phyloP scores from a whole-genome alignment of 2,113 vertebrate species.

The Hyperoodon ampullatus region DNA sequence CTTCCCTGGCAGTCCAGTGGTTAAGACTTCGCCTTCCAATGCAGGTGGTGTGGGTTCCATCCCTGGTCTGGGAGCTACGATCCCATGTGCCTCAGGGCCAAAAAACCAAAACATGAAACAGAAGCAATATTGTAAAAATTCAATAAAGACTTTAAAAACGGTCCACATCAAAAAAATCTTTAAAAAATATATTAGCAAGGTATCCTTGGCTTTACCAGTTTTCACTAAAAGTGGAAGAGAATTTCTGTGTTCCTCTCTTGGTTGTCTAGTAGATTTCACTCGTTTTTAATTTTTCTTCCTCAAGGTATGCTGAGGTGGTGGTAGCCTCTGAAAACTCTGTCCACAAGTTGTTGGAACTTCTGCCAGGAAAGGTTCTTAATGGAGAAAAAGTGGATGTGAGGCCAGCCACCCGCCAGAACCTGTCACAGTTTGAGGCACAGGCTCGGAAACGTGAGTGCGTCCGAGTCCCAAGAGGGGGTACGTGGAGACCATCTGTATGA shows the following conservation, averaged over 20 bases:
- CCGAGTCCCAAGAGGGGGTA: conserved; percentile 83
- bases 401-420: conserved; percentile 92
- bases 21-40: no score
- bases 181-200: neutral
- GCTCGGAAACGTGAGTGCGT: conserved; percentile 95
- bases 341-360: conserved; percentile 91
- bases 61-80: no score
- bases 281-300: neutral
- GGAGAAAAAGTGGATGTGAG: conserved; percentile 94
- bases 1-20: no score
- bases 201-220: neutral
- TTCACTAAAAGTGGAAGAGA: neutral
- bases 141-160: no score
- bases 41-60: no score
- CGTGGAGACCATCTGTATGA: conserved; percentile 81
- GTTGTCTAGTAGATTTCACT: neutral
- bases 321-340: conserved; percentile 93
- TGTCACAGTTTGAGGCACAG: conserved; percentile 91
- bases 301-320: conserved; percentile 93
- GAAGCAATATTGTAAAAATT: no score
- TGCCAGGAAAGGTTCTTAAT: conserved; percentile 91
- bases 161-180: no score
- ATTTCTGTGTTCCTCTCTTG: neutral
- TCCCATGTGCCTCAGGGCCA: no score
- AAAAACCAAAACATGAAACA: no score